Percentiles rank a stretch among this genome's conserved stretches.
Conservation (phyloP, 30 jellyfish, hydroid and myxozoan genomes). For the Chironex yamaguchii region DNA sequence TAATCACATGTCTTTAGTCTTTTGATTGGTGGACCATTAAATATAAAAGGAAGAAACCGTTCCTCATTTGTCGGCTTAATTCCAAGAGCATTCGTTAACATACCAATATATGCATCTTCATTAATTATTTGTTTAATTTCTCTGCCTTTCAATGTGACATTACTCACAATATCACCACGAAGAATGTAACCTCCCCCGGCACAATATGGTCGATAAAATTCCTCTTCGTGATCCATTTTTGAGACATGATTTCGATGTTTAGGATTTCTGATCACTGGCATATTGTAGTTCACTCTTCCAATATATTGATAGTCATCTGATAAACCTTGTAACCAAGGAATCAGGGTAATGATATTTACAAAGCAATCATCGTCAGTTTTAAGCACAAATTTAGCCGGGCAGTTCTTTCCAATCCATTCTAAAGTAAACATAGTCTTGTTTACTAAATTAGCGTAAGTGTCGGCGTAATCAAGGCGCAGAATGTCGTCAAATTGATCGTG, state of each 20-base stretch:
- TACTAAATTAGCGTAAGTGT: conserved; percentile 80
- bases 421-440: conserved; percentile 88
- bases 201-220: conserved; percentile 80
- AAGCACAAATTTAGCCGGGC: conserved; percentile 81
- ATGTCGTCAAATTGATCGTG: conserved; percentile 67
- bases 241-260: conserved; percentile 93
- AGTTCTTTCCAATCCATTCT: conserved; percentile 94
- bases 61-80: conserved; percentile 82
- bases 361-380: conserved; percentile 97
- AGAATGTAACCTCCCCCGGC: conserved; percentile 97
- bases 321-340: conserved; percentile 78
- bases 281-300: conserved; percentile 77
- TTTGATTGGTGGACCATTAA: conserved; percentile 69
- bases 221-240: conserved; percentile 73
- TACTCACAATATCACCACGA: conserved; percentile 68
- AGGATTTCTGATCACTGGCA: conserved; percentile 98
- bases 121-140: conserved; percentile 82
- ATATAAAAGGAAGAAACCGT: conserved; percentile 91
- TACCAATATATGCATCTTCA: conserved; percentile 98
- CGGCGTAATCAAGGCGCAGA: conserved; percentile 81
- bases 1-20: conserved; percentile 86
- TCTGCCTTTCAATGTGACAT: conserved; percentile 72
- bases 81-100: conserved; percentile 82
- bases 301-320: conserved; percentile 66
- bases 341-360: conserved; percentile 69